phyloP scores from a whole-genome alignment of 2,888 invertebrate species.

The Prosopocoilus inquinatus region DNA sequence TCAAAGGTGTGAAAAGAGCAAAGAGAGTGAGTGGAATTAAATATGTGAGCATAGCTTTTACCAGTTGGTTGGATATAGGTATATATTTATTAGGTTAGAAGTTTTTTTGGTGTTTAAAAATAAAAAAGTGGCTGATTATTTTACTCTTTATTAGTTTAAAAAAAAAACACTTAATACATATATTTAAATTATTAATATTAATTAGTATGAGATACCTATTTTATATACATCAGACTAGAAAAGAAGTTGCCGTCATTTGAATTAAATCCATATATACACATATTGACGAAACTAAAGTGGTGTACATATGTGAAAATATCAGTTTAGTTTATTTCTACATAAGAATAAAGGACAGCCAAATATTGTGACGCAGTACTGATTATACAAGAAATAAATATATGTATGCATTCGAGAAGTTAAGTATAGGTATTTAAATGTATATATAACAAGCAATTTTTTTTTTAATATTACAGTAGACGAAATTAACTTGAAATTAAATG shows the following conservation, averaged over 20 bases:
- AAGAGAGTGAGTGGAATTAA: no score
- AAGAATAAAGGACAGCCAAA: no score
- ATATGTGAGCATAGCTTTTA: no score
- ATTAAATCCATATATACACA: constrained; percentile 35
- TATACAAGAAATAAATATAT: no score
- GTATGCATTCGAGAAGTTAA: no score
- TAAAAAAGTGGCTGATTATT: neutral
- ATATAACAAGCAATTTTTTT: no score
- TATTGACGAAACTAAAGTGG: constrained; percentile 6
- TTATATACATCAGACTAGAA: constrained; percentile 49
- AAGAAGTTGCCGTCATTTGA: constrained; percentile 25
- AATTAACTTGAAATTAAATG: constrained; percentile 7
- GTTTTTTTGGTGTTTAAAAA: neutral
- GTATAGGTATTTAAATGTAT: no score
- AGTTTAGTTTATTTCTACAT: no score
- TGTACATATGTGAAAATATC: neutral
- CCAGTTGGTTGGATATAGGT: no score
- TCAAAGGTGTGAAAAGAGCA: no score
- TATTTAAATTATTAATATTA: constrained; percentile 37
- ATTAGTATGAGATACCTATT: constrained; percentile 30
- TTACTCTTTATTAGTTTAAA: constrained; percentile 41
- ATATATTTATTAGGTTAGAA: no score
- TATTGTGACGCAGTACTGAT: no score
- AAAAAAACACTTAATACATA: constrained; percentile 44
- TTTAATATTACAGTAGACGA: constrained; percentile 8